Base-by-base conservation (phyloP, 1,140 invertebrate species). In the Condylostylus longicornis region DNA sequence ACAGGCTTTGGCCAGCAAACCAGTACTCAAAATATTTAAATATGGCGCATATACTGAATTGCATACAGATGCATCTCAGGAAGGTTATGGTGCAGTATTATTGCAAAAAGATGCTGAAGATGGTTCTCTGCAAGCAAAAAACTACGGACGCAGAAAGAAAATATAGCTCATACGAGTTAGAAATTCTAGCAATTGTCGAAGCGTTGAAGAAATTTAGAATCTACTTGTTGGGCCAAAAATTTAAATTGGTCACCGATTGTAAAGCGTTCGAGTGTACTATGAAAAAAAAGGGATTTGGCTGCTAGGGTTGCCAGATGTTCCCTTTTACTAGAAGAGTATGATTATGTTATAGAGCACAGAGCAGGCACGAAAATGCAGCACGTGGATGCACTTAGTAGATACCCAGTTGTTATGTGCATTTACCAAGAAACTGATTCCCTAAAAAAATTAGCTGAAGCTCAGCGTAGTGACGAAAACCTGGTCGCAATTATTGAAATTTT, bases 181-280 rank as follows among this genome's bases (percentile, higher is more conserved):
- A 72, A 51, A 58, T 58, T 18, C 43, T 72, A 20, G 65, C 67
- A 0, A 60, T 71, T 8, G 49, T 69, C 4, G 53, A 54, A 47
- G 63, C 63, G 1, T 45, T 72, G 4, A 53, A 64, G 35, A 62
- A 67, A 35, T 71, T 69, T 42, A 33, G 60, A 40, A 42, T 56
- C 10, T 74, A 68, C 47, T 43, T 73, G 18, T 44, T 63, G 14
- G 61, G 61, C n/a, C 61, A 48, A 32, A 37, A 57, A 7, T 67
- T 68, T 43, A 59, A 64, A 35, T 62, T 71, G 9, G 42, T 59
- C 4, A 62, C 54, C 0, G 61, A 60, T 37, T 64, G 58, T 40
- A 31, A 41, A 25, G 56, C 60, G 4, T 51, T 66, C 2, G 41
- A 45, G 5, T 42, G 51, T 33, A 65, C 63, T 1, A 1, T 37